Conservation (phyloP, 1,140 invertebrate species). For the Temnothorax curvispinosus region DNA sequence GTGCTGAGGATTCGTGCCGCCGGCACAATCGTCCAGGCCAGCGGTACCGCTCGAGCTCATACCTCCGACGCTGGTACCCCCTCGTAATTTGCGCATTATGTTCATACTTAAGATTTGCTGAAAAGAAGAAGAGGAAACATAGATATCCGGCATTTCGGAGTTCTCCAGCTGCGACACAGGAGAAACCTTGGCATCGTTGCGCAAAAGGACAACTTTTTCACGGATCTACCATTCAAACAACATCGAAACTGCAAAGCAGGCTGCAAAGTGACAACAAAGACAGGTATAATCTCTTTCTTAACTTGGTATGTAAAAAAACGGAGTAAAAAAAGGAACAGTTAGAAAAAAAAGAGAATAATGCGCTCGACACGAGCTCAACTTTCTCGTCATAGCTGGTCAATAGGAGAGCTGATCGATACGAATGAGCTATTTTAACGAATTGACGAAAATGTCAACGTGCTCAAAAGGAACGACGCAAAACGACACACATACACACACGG, state of each 20-base stretch:
- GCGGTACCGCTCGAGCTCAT: constrained; percentile 83
- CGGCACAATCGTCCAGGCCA: constrained; percentile 84
- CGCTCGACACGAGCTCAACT: neutral
- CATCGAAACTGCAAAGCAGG: neutral
- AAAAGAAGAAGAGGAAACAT: constrained; percentile 13
- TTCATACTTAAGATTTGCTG: constrained; percentile 88
- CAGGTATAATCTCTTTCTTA: neutral
- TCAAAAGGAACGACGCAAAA: constrained; percentile 52
- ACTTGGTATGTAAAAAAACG: neutral
- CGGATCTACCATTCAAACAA: neutral
- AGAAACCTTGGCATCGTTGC: neutral
- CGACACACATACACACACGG: neutral
- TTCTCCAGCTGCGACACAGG: neutral
- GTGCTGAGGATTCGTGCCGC: constrained; percentile 88
- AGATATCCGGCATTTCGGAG: neutral
- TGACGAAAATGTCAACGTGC: constrained; percentile 39
- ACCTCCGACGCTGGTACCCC: constrained; percentile 84
- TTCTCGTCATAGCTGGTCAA: neutral
- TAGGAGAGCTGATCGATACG: constrained; percentile 46
- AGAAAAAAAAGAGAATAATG: neutral
- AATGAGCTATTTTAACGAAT: constrained; percentile 46
- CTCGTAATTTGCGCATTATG: constrained; percentile 94
- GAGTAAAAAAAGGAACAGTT: neutral
- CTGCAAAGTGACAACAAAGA: neutral
- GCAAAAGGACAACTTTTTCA: neutral